Evolutionary conservation across 2,888 invertebrate species (phyloP).

Genomic region (Tricholauxania praeusta): DNA sequence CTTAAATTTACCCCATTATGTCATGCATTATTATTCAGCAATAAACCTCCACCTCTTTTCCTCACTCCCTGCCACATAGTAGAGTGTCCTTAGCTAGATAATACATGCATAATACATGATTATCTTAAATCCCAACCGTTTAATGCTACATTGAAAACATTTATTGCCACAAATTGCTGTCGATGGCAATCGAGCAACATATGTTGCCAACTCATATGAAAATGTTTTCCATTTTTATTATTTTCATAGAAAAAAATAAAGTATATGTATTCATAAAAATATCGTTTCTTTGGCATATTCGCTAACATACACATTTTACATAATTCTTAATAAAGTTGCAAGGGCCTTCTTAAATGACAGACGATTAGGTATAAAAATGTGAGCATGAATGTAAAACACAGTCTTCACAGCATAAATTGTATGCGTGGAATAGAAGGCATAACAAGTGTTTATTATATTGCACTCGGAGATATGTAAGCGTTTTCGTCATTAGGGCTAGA

Average conservation of each 20-base stretch:
- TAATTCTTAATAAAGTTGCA: conserved; percentile 23
- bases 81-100: conserved; percentile 39
- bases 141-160: conserved; percentile 47
- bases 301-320: conserved; percentile 30
- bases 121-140: conserved; percentile 42
- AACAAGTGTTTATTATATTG: too few species aligned
- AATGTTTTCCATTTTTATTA: conserved; percentile 19
- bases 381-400: too few species aligned
- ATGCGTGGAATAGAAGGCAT: too few species aligned
- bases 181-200: conserved; percentile 30
- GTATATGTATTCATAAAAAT: conserved; percentile 64
- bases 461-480: too few species aligned
- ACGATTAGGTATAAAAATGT: conserved; percentile 1
- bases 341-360: conserved; percentile 5
- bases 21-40: conserved; percentile 47
- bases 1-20: conserved; percentile 54
- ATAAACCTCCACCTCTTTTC: background rate
- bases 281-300: conserved; percentile 43
- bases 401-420: too few species aligned
- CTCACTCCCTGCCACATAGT: conserved; percentile 39
- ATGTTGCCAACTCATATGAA: conserved; percentile 42
- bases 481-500: too few species aligned
- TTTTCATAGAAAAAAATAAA: conserved; percentile 52
- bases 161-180: conserved; percentile 62
- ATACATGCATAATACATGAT: conserved; percentile 43